These are phyloP conservation scores for Bergia sp. DNA, from an alignment of 92 coral and sea anemone genomes.

Conservation along the genomic window DNA sequence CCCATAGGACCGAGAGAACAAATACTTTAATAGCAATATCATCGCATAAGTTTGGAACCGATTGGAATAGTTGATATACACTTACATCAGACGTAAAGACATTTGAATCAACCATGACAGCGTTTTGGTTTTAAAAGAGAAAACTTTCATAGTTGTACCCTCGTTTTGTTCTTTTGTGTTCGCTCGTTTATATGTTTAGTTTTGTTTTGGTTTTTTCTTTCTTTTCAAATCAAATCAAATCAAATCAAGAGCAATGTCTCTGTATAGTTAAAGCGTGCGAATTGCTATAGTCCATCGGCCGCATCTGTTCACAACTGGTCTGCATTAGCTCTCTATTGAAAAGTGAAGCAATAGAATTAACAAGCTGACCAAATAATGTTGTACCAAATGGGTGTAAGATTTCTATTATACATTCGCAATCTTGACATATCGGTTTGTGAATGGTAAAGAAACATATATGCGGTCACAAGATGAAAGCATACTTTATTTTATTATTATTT, in stretches of 20 bases:
- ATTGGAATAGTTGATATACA: background rate
- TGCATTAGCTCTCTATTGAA: background rate
- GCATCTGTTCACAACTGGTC: constrained; percentile 9
- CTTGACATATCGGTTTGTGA: background rate
- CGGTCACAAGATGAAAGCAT: constrained; percentile 20
- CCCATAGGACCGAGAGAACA: background rate
- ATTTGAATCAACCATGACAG: background rate
- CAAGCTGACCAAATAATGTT: constrained; percentile 37
- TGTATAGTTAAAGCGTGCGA: background rate
- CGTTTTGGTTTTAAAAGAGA: background rate
- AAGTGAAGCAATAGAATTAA: background rate
- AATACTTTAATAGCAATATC: background rate
- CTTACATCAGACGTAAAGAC: background rate
- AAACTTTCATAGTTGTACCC: background rate
- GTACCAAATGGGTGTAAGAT: constrained; percentile 18
- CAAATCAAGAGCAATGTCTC: background rate
- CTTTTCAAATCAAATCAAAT: constrained; percentile 20
- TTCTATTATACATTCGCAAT: constrained; percentile 22
- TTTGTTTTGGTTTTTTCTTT: background rate
- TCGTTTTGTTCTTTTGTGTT: constrained; percentile 15
- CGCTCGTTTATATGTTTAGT: background rate
- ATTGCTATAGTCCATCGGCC: background rate
- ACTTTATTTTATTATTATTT: background rate
- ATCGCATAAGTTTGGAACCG: background rate
- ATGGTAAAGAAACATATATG: background rate